Percentiles rank a stretch among this genome's conserved stretches.
These are phyloP conservation scores for Buceros bicornis DNA, from an alignment of 2,797 vertebrate species.

Conservation along the genomic window DNA sequence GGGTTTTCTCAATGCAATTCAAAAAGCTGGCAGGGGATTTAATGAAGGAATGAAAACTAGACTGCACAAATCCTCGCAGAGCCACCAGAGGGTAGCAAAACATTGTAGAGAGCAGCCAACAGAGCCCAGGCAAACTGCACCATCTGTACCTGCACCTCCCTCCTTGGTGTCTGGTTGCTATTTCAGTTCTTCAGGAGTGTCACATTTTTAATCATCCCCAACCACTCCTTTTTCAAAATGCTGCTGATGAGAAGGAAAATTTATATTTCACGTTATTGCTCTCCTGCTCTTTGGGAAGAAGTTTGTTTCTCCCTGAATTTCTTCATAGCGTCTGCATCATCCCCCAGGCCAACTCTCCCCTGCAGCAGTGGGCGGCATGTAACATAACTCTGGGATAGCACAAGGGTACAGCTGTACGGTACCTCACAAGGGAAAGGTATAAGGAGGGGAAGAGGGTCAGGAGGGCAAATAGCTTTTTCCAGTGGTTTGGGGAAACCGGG, in stretches of 20 bases:
- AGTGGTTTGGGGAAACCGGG: neutral
- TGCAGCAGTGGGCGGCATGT: neutral
- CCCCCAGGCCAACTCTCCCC: neutral
- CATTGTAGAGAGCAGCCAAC: conserved; percentile 9
- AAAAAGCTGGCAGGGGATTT: neutral
- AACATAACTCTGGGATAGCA: accelerated
- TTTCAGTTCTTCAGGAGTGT: neutral
- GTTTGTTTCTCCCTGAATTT: neutral
- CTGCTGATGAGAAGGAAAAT: neutral
- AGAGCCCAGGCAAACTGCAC: neutral
- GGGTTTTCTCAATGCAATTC: neutral
- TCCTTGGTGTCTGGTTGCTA: neutral
- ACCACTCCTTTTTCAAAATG: neutral
- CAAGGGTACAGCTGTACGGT: accelerated
- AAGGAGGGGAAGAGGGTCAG: neutral
- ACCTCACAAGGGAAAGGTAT: accelerated
- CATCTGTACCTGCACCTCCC: neutral
- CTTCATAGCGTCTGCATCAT: neutral
- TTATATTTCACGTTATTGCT: neutral
- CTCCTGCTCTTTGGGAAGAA: neutral
- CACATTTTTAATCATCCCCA: neutral
- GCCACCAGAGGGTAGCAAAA: conserved; percentile 82
- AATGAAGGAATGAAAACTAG: neutral
- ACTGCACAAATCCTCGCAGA: neutral
- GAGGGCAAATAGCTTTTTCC: neutral